A percentile compares a stretch with the other conserved stretches of the same genome.
phyloP scores from a whole-genome alignment of 2,113 vertebrate species.

The Aegotheles bennettii region DNA sequence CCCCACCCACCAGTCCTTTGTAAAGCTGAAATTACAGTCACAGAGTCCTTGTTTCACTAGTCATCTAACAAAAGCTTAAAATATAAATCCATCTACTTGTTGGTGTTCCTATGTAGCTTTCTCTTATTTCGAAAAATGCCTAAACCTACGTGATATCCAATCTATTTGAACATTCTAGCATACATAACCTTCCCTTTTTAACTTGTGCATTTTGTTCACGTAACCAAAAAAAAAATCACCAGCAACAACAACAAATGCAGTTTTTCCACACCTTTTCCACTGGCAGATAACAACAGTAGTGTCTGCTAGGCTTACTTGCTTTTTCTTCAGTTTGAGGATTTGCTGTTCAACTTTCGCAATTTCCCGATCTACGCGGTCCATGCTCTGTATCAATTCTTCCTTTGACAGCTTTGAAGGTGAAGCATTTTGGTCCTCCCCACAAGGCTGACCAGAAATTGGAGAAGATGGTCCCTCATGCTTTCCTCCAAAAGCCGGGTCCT shows the following conservation, averaged over 20 bases:
- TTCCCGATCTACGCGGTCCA: conserved; percentile 97
- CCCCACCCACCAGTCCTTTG: background rate
- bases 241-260: background rate
- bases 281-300: background rate
- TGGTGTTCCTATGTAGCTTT: background rate
- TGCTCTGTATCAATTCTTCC: conserved; percentile 98
- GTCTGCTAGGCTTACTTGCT: conserved; percentile 81
- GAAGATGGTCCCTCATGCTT: conserved; percentile 86
- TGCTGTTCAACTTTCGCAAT: conserved; percentile 99
- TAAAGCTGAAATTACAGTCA: conserved; percentile 29
- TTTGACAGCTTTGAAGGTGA: conserved; percentile 98
- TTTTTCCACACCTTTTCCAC: background rate
- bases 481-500: conserved; percentile 86
- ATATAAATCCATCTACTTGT: background rate
- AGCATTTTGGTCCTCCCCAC: conserved; percentile 89
- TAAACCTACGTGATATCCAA: background rate
- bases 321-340: conserved; percentile 97
- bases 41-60: background rate
- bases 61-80: background rate
- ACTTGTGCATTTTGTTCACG: background rate
- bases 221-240: background rate
- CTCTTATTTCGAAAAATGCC: background rate
- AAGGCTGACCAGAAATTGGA: conserved; percentile 77
- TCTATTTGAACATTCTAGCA: background rate
- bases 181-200: background rate